Evolutionary conservation across 2,888 invertebrate species (phyloP), one percentile per base, ranked within the genome.

Genomic region (Mythimna vitellina): DNA sequence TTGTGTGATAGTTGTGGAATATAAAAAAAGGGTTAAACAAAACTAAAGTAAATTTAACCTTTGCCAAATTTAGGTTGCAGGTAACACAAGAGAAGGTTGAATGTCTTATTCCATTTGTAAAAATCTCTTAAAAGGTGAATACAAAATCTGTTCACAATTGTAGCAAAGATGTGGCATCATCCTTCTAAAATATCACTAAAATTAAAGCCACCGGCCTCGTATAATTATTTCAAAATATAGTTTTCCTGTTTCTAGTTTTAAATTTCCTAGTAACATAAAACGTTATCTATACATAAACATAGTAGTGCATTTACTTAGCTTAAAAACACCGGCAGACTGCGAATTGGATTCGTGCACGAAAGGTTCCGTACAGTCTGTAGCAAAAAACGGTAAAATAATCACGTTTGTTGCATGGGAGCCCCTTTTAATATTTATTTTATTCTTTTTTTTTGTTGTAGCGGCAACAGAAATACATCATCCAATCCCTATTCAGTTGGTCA

Each of bases 271-370:
- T 56, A 51, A 49, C 29, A 80, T 3, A n/a, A 57, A 51, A 54
- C 53, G 20, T 68, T 74, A 56, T 73, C 65, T 53, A 57, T 76
- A 74, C 0, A 4, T 4, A 5, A 5, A 46, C 17, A 14, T 73
- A 67, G 63, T 76, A 65, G 35, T 60, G 60, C 63, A 69, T 76
- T 76, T 68, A 80, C 65, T 72, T 49, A 65, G 69, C 70, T 69
- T 84, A 73, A 8, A 35, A 35, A 35, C 5, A 35, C 35, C 70
- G 29, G 3, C 29, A 29, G 3, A 29, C 3, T 29, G 29, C 29
- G 29, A 29, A 3, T 29, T 3, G 29, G 29, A 29, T 3, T 29
- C 3, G 29, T 3, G 29, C 3, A 29, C 3, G 1, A 29, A 29
- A 3, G 29, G 29, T 29, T 29, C 29, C 29, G 3, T 3, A 29